Conservation (phyloP, 2,888 invertebrate genomes). For the Lampropteryx suffumata region DNA sequence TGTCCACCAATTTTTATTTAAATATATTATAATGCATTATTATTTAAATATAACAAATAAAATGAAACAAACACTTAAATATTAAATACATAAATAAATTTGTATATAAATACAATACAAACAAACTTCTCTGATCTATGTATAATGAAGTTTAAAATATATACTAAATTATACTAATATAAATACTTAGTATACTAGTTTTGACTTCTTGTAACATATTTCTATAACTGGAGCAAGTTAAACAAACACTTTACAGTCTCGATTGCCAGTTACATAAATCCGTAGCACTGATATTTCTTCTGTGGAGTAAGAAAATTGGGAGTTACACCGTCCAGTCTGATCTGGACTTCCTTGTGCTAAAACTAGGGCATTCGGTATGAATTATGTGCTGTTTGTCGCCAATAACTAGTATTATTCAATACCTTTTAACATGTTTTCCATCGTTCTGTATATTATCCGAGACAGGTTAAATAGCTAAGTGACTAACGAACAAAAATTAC, state of each 20-base stretch:
- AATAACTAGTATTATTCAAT: constrained; percentile 27
- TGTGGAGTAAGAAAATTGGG: constrained; percentile 43
- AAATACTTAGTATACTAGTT: too few relatives aligned
- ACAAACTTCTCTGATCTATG: too few relatives aligned
- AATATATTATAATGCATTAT: too few relatives aligned
- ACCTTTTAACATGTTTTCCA: constrained; percentile 35
- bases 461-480: background rate
- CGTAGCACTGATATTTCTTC: constrained; percentile 6
- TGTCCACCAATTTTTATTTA: too few relatives aligned
- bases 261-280: constrained; percentile 38
- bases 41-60: too few relatives aligned
- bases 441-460: constrained; percentile 34
- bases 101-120: too few relatives aligned
- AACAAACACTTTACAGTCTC: constrained; percentile 37
- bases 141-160: too few relatives aligned
- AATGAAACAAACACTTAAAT: too few relatives aligned
- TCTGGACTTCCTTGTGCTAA: constrained; percentile 43
- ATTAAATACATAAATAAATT: too few relatives aligned
- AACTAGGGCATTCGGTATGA: constrained; percentile 47
- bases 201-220: too few relatives aligned
- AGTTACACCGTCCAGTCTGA: constrained; percentile 37
- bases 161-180: too few relatives aligned
- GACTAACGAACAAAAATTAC: too few relatives aligned
- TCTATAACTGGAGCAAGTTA: constrained; percentile 31
- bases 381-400: constrained; percentile 37